A percentile compares a stretch with the other conserved stretches of the same genome.
Conservation (phyloP, 37 sponge, comb jelly and placozoan species). For the Theonella swinhoei region DNA sequence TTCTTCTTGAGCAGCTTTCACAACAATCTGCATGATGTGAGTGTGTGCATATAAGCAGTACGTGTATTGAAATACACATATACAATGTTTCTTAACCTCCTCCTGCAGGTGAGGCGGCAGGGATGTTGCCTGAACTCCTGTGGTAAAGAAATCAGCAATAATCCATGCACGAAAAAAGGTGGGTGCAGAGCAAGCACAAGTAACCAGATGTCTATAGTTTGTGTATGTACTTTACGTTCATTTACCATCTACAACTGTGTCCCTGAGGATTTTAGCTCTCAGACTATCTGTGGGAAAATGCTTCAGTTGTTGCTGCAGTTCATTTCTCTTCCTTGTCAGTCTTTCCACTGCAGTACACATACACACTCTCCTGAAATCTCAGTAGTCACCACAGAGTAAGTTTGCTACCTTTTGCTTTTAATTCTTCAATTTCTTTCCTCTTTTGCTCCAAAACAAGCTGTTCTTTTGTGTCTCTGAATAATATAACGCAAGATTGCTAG, state of each 20-base stretch:
- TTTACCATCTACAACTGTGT: background rate
- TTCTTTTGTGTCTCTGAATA: constrained; percentile 1
- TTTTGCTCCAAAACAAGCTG: background rate
- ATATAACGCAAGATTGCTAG: background rate
- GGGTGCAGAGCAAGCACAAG: too few species aligned
- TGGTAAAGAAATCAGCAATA: too few species aligned
- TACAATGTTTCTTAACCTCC: background rate
- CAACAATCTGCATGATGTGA: constrained; percentile 2
- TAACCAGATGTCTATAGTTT: too few species aligned
- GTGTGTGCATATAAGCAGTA: background rate
- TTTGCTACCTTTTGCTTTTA: constrained; percentile 1
- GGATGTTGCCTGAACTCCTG: background rate
- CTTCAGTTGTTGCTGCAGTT: constrained; percentile 9
- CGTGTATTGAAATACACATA: background rate
- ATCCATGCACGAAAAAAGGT: too few species aligned
- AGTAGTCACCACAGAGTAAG: background rate
- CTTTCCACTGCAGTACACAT: background rate
- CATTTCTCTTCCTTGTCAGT: constrained; percentile 1
- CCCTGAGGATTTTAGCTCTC: constrained; percentile 8
- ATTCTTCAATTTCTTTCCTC: background rate
- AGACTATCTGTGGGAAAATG: background rate
- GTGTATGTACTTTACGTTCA: too few species aligned
- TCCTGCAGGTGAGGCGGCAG: background rate
- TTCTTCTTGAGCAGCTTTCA: constrained; percentile 9
- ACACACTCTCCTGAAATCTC: background rate